A percentile compares a stretch with the other conserved stretches of the same genome.
phyloP scores from a whole-genome alignment of 1,140 invertebrate species.

The Brachionus asplanchnoidis region DNA sequence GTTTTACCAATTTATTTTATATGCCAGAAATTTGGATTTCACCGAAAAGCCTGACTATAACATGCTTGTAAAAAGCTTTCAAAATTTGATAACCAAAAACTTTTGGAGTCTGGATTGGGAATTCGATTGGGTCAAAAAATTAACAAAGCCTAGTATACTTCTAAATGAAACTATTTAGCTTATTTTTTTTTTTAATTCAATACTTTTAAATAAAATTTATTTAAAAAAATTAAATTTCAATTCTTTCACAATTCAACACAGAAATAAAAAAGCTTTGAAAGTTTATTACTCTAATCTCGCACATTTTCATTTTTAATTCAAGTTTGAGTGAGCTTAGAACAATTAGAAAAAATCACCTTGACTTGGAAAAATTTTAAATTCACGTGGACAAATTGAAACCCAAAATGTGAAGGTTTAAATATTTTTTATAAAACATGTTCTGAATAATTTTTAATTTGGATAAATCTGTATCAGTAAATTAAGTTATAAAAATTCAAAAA shows the following conservation, averaged over 20 bases:
- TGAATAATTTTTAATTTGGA: too few relatives aligned
- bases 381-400: too few relatives aligned
- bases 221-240: background rate
- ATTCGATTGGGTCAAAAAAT: background rate
- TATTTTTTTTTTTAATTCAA: background rate
- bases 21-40: slow-evolving; percentile 16
- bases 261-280: background rate
- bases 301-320: too few relatives aligned
- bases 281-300: too few relatives aligned
- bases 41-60: slow-evolving; percentile 31
- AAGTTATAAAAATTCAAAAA: too few relatives aligned
- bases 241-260: background rate
- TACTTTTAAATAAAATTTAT: background rate
- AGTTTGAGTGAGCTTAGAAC: too few relatives aligned
- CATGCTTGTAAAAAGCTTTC: background rate
- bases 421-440: too few relatives aligned
- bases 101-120: slow-evolving; percentile 17
- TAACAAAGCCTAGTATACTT: background rate
- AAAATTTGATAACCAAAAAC: background rate
- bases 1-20: slow-evolving; percentile 10
- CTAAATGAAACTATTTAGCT: background rate
- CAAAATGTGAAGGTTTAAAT: too few relatives aligned
- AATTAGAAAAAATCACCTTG: too few relatives aligned
- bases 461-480: too few relatives aligned
- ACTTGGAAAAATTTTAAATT: too few relatives aligned